A percentile compares a stretch with the other conserved stretches of the same genome.
These are phyloP conservation scores for Electrophaes corylata DNA, from an alignment of 2,888 invertebrate species.

Conservation along the genomic window DNA sequence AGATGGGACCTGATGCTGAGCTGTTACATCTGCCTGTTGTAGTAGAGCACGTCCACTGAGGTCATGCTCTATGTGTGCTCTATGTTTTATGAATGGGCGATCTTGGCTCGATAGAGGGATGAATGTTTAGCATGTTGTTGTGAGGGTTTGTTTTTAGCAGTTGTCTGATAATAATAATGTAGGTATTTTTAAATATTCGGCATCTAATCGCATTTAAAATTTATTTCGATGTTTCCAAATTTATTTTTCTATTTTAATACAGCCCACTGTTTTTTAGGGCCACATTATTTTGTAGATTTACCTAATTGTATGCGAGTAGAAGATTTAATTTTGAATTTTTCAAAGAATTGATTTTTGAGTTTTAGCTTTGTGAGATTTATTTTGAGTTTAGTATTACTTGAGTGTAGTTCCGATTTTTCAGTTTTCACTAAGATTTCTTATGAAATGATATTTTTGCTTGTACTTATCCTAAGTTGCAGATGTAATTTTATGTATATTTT, in stretches of 20 bases:
- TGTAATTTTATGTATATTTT: slow-evolving; percentile 35
- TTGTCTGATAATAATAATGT: slow-evolving; percentile 4
- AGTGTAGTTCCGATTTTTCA: slow-evolving; percentile 15
- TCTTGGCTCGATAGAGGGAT: too few relatives aligned
- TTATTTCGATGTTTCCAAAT: slow-evolving; percentile 17
- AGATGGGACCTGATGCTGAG: background rate
- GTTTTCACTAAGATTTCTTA: slow-evolving; percentile 14
- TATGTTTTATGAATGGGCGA: too few relatives aligned
- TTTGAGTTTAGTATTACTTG: slow-evolving; percentile 18
- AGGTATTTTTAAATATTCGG: slow-evolving; percentile 5
- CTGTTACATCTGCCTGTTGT: too few relatives aligned
- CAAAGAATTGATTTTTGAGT: slow-evolving; percentile 21
- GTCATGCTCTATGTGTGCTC: too few relatives aligned
- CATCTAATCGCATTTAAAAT: slow-evolving; percentile 7
- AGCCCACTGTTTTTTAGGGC: background rate
- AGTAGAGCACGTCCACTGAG: too few relatives aligned
- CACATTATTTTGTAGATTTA: slow-evolving; percentile 1
- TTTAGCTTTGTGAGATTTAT: slow-evolving; percentile 23
- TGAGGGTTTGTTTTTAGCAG: too few relatives aligned
- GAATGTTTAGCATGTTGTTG: too few relatives aligned
- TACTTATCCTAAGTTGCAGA: slow-evolving; percentile 19
- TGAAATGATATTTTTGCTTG: slow-evolving; percentile 19
- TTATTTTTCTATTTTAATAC: slow-evolving; percentile 14
- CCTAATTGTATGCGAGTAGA: slow-evolving; percentile 4
- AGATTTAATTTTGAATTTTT: slow-evolving; percentile 19